Evolutionary conservation across 2,888 invertebrate genomes (phyloP).

Genomic region (Aporophyla nigra): DNA sequence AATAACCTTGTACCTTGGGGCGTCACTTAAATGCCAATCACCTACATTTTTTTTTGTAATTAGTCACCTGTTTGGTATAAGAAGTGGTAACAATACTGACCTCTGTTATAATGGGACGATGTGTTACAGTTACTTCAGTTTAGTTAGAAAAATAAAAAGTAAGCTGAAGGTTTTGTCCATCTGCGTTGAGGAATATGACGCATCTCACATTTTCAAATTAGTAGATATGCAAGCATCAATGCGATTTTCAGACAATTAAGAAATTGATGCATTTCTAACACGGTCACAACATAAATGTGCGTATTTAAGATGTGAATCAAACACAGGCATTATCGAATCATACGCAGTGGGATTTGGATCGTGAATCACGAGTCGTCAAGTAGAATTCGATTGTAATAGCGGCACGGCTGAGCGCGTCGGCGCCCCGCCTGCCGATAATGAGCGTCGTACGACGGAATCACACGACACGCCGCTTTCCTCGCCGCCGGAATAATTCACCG

Average conservation of each 20-base stretch:
- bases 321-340: constrained; percentile 73
- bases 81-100: constrained; percentile 10
- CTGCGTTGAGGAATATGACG: not conserved
- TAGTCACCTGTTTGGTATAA: not conserved
- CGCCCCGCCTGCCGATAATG: constrained; percentile 79
- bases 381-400: constrained; percentile 84
- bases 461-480: constrained; percentile 75
- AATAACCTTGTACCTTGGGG: constrained; percentile 28
- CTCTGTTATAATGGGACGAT: not conserved
- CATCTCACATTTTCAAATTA: not conserved
- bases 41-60: constrained; percentile 2
- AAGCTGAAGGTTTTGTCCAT: not conserved
- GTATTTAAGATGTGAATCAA: constrained; percentile 61
- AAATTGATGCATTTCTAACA: constrained; percentile 13
- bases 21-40: constrained; percentile 20
- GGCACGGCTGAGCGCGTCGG: constrained; percentile 80
- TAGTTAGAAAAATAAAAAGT: not conserved
- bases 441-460: constrained; percentile 81
- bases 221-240: too few relatives aligned
- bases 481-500: constrained; percentile 76
- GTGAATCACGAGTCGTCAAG: constrained; percentile 86
- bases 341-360: constrained; percentile 79
- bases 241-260: not conserved
- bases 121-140: not conserved
- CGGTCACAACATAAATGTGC: constrained; percentile 25